phyloP scores from a whole-genome alignment of 2,113 vertebrate species.

The Coreoperca whiteheadi region DNA sequence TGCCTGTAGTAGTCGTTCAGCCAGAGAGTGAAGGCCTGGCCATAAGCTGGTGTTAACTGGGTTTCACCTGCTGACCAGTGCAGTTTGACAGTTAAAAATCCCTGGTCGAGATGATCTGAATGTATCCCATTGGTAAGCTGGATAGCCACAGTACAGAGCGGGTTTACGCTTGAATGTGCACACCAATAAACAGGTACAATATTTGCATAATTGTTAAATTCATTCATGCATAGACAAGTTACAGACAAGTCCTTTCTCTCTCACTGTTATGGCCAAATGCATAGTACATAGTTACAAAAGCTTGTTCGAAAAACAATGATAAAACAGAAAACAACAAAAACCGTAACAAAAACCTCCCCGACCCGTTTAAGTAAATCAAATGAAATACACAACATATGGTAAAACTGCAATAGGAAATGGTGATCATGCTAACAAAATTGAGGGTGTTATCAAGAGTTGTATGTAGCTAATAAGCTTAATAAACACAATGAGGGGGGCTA shows the following conservation, averaged over 20 bases:
- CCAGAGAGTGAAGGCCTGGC: constrained; percentile 19
- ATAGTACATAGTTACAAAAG: constrained; percentile 66
- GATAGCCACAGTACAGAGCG: not conserved
- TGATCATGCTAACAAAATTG: constrained; percentile 46
- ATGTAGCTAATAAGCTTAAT: constrained; percentile 18
- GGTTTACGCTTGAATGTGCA: not conserved
- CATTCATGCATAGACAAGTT: constrained; percentile 40
- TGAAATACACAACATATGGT: constrained; percentile 56
- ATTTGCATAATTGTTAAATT: constrained; percentile 46
- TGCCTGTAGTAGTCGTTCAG: constrained; percentile 33
- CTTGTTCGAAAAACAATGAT: constrained; percentile 35
- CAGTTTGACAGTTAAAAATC: constrained; percentile 35
- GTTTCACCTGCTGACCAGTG: constrained; percentile 24
- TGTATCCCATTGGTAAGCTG: constrained; percentile 5
- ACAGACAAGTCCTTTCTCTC: constrained; percentile 55
- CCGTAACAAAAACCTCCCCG: constrained; percentile 36
- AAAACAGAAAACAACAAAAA: constrained; percentile 33
- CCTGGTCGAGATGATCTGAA: constrained; percentile 16
- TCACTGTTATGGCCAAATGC: constrained; percentile 59
- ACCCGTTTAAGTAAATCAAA: constrained; percentile 59
- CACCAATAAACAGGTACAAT: not conserved
- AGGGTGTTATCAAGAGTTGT: constrained; percentile 29
- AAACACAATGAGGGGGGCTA: constrained; percentile 1
- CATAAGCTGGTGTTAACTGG: constrained; percentile 13
- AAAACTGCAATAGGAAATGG: constrained; percentile 50